phyloP scores from a whole-genome alignment of 2,888 invertebrate genomes.

The Malacosoma neustria region DNA sequence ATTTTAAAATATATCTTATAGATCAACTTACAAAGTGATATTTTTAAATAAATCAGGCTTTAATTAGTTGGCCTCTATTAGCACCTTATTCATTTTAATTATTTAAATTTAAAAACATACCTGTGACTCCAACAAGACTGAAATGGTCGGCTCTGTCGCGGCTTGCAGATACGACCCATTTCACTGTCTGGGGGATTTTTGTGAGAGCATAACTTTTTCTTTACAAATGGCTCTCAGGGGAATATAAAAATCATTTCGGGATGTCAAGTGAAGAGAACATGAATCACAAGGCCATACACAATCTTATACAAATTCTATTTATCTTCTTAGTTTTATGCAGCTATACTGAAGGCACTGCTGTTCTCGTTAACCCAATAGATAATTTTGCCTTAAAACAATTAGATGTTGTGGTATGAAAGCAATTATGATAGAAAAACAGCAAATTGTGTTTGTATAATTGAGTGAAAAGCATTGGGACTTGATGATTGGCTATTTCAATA shows the following conservation, averaged over 20 bases:
- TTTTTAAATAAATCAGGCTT: background rate
- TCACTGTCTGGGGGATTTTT: slow-evolving; percentile 42
- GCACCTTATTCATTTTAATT: slow-evolving; percentile 8
- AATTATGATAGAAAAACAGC: background rate
- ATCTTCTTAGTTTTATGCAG: slow-evolving; percentile 6
- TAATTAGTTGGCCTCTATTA: background rate
- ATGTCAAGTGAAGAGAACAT: slow-evolving; percentile 68
- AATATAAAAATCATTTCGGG: slow-evolving; percentile 36
- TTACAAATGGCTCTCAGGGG: slow-evolving; percentile 50
- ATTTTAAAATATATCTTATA: background rate
- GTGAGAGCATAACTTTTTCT: slow-evolving; percentile 41
- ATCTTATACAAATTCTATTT: slow-evolving; percentile 20
- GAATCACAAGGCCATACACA: slow-evolving; percentile 20
- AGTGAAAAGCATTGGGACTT: background rate
- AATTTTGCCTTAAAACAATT: slow-evolving; percentile 7
- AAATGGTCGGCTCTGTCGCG: slow-evolving; percentile 47
- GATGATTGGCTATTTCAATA: background rate
- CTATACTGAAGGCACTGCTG: slow-evolving; percentile 12
- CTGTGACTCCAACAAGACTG: slow-evolving; percentile 55
- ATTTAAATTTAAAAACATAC: slow-evolving; percentile 15
- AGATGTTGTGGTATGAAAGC: background rate
- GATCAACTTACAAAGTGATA: background rate
- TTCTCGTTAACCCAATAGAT: slow-evolving; percentile 1
- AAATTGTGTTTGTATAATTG: background rate
- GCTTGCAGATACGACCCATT: slow-evolving; percentile 55